phyloP scores from a whole-genome alignment of 2,888 invertebrate species.

The Heliconius aoede region DNA sequence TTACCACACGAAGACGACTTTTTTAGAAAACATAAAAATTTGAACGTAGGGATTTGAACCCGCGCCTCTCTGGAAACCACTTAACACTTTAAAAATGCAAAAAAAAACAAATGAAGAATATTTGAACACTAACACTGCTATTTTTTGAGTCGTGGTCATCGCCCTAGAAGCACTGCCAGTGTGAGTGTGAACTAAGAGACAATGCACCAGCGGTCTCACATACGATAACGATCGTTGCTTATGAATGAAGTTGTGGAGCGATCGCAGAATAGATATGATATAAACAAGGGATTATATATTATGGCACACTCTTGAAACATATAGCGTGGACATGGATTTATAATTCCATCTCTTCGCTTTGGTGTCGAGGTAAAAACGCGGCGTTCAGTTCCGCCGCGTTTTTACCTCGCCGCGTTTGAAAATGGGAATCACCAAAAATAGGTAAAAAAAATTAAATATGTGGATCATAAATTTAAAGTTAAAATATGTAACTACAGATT shows the following conservation, averaged over 20 bases:
- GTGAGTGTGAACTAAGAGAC: slow-evolving; percentile 57
- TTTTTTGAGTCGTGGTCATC: slow-evolving; percentile 55
- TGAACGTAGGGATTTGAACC: too few species aligned
- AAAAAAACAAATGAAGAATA: neutral
- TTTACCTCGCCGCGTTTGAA: too few species aligned
- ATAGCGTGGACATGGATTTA: slow-evolving; percentile 18
- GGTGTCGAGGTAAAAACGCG: too few species aligned
- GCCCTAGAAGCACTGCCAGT: slow-evolving; percentile 49
- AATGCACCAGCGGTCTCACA: slow-evolving; percentile 59
- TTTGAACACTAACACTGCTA: slow-evolving; percentile 10
- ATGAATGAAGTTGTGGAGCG: slow-evolving; percentile 61
- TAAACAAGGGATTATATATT: slow-evolving; percentile 63
- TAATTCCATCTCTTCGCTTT: neutral
- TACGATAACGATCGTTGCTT: slow-evolving; percentile 61
- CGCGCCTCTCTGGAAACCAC: too few species aligned
- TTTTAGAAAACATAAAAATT: too few species aligned
- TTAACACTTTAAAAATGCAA: too few species aligned
- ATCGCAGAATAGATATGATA: slow-evolving; percentile 58
- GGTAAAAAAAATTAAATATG: too few species aligned
- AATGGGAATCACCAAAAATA: too few species aligned
- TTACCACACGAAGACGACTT: neutral
- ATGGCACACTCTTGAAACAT: slow-evolving; percentile 45
- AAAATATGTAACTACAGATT: too few species aligned
- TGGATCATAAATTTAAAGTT: too few species aligned
- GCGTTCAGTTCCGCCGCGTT: too few species aligned